Conservation (phyloP, 2,797 vertebrate species). For the Ibycter americanus region DNA sequence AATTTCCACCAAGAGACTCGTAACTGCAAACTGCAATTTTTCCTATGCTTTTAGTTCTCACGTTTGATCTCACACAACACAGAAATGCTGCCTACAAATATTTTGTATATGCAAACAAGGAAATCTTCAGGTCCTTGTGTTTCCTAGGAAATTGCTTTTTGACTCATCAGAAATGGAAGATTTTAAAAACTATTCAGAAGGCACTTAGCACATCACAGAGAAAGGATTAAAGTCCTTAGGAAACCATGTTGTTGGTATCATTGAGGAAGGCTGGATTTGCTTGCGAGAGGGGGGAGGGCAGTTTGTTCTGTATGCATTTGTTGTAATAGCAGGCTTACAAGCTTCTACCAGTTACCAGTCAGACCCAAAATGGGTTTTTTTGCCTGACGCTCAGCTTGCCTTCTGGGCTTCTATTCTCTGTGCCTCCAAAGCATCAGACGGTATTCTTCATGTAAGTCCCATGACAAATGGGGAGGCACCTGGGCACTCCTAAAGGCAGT, state of each 20-base stretch:
- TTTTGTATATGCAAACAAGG: not conserved
- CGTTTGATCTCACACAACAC: not conserved
- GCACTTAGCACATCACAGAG: not conserved
- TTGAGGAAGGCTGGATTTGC: not conserved
- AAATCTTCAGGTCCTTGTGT: not conserved
- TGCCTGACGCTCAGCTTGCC: not conserved
- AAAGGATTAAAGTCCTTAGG: not conserved
- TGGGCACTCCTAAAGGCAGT: not conserved
- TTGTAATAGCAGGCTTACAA: not conserved
- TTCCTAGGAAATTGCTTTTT: not conserved
- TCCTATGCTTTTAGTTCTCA: not conserved
- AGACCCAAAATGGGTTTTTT: not conserved
- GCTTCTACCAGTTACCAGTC: not conserved
- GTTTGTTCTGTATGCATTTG: not conserved
- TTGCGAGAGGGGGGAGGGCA: fast-evolving
- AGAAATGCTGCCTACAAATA: not conserved
- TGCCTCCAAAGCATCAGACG: not conserved
- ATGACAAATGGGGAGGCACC: not conserved
- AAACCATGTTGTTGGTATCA: not conserved
- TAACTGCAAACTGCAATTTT: not conserved
- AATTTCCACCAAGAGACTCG: not conserved
- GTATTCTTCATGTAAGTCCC: not conserved
- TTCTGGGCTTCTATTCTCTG: not conserved
- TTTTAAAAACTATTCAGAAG: not conserved
- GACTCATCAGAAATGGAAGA: not conserved